Base-by-base conservation (phyloP, 53 echinoderm and acorn worm genomes). In the Stichopus horrens region DNA sequence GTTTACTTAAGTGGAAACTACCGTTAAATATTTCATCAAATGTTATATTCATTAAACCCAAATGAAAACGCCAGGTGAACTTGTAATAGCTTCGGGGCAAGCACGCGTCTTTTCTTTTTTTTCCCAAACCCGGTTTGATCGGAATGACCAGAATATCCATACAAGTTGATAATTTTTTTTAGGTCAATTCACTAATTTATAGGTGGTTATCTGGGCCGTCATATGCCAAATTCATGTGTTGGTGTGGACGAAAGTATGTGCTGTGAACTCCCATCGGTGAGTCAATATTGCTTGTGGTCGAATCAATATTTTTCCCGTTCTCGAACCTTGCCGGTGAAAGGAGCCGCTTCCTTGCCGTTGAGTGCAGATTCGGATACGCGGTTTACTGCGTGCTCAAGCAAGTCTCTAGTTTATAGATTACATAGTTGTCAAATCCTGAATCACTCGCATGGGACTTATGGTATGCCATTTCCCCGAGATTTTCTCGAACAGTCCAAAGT, bases 371-470 rank as follows among this genome's bases (percentile, higher is more conserved):
- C 37, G 37, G 37, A 37, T 37, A 37, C 37, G 37, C 37, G 37
- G 37, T 37, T 37, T 37, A 37, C 37, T 37, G 37, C 37, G 37
- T 37, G 37, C 37, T 37, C 37, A 2, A 37, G 37, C 37, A 37
- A 37, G 37, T 37, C 37, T 37, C 37, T 37, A 37, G 37, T 37
- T 37, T 37, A 37, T 37, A 37, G 37, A 37, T 53, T 79, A 79
- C 79, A 79, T 79, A 79, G 18, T 79, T 79, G 53, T 79, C 77
- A 53, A 53, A 52, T 78, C 79, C 55, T 79, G 53, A 79, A 79
- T 79, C 79, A 79, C 79, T 53, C 79, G 54, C 79, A 5, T 54
- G 79, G 79, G 79, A 79, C n/a, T 79, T 52, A 9, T 55, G 79
- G 79, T 79, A 79, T 79, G 79, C 55, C 79, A 79, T 79, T 51